These are phyloP conservation scores for Cebus imitator DNA, from an alignment of 2,113 vertebrate genomes.

Conservation along the genomic window DNA sequence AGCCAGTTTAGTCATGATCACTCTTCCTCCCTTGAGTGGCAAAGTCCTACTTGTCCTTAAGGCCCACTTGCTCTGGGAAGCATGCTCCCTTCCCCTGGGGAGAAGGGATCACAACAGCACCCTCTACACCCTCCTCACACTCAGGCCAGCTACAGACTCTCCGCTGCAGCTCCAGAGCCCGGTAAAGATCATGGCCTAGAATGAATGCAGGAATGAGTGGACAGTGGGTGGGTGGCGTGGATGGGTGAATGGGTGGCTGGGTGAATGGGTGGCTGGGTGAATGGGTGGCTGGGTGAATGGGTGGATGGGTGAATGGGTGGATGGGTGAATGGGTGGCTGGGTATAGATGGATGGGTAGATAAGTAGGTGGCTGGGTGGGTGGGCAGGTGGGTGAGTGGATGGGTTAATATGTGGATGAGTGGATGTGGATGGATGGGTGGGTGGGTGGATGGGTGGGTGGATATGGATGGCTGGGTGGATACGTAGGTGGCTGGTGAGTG, in stretches of 20 bases:
- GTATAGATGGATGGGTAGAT: no score
- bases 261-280: no score
- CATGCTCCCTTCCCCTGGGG: neutral
- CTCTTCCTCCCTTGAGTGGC: neutral
- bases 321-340: fast-evolving
- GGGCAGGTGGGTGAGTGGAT: no score
- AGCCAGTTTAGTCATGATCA: fast-evolving
- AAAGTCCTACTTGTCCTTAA: neutral
- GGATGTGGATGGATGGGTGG: no score
- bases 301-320: neutral
- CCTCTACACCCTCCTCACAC: fast-evolving
- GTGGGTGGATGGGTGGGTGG: no score
- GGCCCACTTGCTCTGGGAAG: neutral
- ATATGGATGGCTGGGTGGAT: no score
- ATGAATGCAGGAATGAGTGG: no score
- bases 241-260: neutral
- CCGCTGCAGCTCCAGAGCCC: neutral
- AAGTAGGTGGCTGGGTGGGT: no score
- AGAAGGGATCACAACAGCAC: neutral
- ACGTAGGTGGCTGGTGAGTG: no score
- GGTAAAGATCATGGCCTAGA: neutral
- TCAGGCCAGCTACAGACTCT: fast-evolving
- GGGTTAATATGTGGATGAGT: no score
- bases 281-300: no score
- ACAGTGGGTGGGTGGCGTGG: neutral